Evolutionary conservation across 2,888 invertebrate species (phyloP).

Genomic region (Petrolisthes manimaculis): DNA sequence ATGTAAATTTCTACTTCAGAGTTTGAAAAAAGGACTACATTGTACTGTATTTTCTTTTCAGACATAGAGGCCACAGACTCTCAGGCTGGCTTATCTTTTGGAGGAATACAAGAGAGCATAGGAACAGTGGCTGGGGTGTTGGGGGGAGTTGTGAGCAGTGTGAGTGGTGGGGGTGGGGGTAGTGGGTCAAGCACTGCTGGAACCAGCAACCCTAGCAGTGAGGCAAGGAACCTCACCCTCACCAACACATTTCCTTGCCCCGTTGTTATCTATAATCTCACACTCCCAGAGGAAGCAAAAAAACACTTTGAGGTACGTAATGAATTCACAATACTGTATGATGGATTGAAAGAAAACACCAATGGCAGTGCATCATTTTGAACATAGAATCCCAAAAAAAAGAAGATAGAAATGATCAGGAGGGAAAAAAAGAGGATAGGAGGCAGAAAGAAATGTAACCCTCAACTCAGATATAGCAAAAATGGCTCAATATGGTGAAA

Average conservation of each 20-base stretch:
- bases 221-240: conserved; percentile 74
- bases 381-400: not conserved
- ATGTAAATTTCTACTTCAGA: too few relatives aligned
- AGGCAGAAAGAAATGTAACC: too few relatives aligned
- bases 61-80: conserved; percentile 23
- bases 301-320: conserved; percentile 76
- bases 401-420: too few relatives aligned
- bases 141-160: conserved; percentile 55
- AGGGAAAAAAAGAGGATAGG: too few relatives aligned
- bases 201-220: conserved; percentile 61
- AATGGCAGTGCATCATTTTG: not conserved
- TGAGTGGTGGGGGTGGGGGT: conserved; percentile 63
- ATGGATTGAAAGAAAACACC: not conserved
- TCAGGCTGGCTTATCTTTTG: conserved; percentile 23
- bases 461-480: not conserved
- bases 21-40: too few relatives aligned
- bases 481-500: too few relatives aligned
- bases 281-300: conserved; percentile 76
- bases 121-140: conserved; percentile 40
- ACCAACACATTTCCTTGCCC: conserved; percentile 82
- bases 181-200: conserved; percentile 57
- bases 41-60: not conserved
- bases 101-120: conserved; percentile 10
- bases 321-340: not conserved
- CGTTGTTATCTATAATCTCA: conserved; percentile 80